Percentiles rank a stretch among this genome's conserved stretches.
Evolutionary conservation across 2,888 invertebrate species (phyloP).

Genomic region (Ophonus ardosiacus): DNA sequence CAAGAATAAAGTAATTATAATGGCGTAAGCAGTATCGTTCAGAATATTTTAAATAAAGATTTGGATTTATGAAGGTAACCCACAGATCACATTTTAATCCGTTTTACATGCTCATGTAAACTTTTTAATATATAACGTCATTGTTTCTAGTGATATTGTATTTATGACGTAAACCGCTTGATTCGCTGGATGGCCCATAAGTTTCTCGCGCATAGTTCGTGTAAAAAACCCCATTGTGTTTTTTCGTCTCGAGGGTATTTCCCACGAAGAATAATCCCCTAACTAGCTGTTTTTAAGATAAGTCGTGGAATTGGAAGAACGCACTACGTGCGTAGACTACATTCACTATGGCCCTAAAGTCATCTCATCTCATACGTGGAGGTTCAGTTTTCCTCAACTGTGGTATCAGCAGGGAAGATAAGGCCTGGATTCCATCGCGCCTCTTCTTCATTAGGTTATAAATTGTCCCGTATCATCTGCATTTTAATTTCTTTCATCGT

Average conservation of each 20-base stretch:
- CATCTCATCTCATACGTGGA: background rate
- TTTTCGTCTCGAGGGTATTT: conserved; percentile 47
- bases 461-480: conserved; percentile 57
- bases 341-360: background rate
- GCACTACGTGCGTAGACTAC: conserved; percentile 51
- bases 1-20: too few species aligned
- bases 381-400: background rate
- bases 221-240: background rate
- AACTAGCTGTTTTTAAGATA: conserved; percentile 67
- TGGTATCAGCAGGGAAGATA: conserved; percentile 53
- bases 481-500: conserved; percentile 37
- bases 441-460: conserved; percentile 56
- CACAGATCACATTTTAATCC: too few species aligned
- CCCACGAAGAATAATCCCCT: conserved; percentile 68
- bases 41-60: too few species aligned
- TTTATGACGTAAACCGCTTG: too few species aligned
- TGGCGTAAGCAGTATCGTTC: too few species aligned
- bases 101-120: too few species aligned
- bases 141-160: too few species aligned
- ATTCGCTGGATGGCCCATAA: too few species aligned
- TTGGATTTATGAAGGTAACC: too few species aligned
- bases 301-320: conserved; percentile 56
- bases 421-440: conserved; percentile 45
- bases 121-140: too few species aligned
- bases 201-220: too few species aligned